These are phyloP conservation scores for Lasaia peninsularis DNA, from an alignment of 1,140 invertebrate genomes.

Conservation along the genomic window DNA sequence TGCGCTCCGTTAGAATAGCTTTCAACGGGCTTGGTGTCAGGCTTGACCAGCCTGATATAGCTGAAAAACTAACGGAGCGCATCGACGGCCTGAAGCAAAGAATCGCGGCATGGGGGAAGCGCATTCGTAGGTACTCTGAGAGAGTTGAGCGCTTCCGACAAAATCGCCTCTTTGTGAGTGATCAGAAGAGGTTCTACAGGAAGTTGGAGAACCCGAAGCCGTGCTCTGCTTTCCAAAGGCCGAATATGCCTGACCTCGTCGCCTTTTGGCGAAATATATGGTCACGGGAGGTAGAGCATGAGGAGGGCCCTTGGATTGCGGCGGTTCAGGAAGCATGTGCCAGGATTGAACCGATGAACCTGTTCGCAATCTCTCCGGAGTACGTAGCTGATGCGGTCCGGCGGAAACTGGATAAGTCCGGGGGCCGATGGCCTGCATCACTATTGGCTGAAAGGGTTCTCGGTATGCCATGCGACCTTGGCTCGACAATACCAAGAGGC, in stretches of 20 bases:
- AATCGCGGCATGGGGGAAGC: background rate
- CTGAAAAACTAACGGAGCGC: conserved; percentile 17
- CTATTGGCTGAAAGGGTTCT: background rate
- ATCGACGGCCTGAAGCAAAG: conserved; percentile 20
- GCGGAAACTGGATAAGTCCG: no score
- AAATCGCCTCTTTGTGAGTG: conserved; percentile 15
- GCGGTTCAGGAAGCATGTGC: no score
- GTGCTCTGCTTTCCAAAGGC: no score
- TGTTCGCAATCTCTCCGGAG: no score
- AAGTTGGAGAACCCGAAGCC: background rate
- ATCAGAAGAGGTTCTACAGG: conserved; percentile 18
- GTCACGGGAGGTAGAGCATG: no score
- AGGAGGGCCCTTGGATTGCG: no score
- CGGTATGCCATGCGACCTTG: background rate
- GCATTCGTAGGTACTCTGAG: conserved; percentile 2
- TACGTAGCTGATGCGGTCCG: no score
- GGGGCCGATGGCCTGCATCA: no score
- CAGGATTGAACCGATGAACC: no score
- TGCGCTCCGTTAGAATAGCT: conserved; percentile 11
- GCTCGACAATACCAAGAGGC: background rate
- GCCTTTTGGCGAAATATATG: no score
- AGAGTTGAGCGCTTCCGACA: background rate
- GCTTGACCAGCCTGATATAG: background rate
- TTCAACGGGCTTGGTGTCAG: background rate
- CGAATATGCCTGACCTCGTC: no score